Evolutionary conservation across 92 coral and sea anemone genomes (phyloP).

Genomic region (Paragorgia papillata): DNA sequence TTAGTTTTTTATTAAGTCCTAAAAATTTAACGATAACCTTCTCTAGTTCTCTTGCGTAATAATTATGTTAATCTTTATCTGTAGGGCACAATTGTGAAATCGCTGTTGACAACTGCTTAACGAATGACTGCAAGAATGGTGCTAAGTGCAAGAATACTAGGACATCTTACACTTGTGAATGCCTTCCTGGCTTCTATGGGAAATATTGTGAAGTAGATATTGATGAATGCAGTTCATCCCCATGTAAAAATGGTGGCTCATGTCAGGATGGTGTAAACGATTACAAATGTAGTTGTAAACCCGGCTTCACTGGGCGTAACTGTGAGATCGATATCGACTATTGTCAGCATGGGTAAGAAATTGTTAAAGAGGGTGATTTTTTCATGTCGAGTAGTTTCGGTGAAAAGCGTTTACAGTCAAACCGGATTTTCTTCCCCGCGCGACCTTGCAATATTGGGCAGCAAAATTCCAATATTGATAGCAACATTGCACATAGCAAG

Average conservation of each 20-base stretch:
- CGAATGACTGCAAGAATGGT: conserved; percentile 2
- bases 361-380: no score
- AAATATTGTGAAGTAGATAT: conserved; percentile 68
- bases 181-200: conserved; percentile 75
- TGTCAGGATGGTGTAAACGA: conserved; percentile 82
- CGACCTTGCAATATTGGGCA: no score
- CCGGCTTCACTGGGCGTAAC: conserved; percentile 73
- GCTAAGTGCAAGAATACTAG: neutral
- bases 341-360: conserved; percentile 72
- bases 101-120: conserved; percentile 23
- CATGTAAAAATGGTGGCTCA: conserved; percentile 75
- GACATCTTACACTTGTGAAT: neutral
- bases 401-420: no score
- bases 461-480: no score
- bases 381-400: no score
- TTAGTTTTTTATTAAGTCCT: no score
- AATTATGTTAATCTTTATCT: neutral
- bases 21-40: no score
- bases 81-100: conserved; percentile 28
- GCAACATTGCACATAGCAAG: no score
- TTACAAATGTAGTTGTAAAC: conserved; percentile 71
- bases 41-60: neutral
- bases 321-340: conserved; percentile 77
- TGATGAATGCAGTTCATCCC: conserved; percentile 75
- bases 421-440: no score